Percentiles rank a stretch among this genome's conserved stretches.
Evolutionary conservation across 2,888 invertebrate species (phyloP).

Genomic region (Zele albiditarsus): DNA sequence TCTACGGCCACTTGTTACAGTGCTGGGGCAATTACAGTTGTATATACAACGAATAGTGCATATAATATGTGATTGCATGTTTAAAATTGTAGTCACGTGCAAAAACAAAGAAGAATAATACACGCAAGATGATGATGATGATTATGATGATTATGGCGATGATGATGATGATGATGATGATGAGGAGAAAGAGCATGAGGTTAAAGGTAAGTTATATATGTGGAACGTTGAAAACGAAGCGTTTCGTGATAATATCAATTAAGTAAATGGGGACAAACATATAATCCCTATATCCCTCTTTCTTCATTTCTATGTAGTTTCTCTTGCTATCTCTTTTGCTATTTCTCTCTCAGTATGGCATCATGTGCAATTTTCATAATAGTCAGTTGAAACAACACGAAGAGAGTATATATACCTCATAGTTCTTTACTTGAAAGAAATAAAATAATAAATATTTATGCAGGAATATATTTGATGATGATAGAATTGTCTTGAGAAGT

Average conservation of each 20-base stretch:
- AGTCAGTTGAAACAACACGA: slow-evolving; percentile 36
- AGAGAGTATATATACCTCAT: slow-evolving; percentile 11
- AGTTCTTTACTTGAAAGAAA: not conserved
- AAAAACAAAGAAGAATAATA: slow-evolving; percentile 19
- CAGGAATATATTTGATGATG: slow-evolving; percentile 15
- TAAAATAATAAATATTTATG: not conserved
- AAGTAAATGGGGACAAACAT: slow-evolving; percentile 37
- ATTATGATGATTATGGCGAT: not conserved
- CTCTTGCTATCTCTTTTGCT: not conserved
- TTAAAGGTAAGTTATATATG: slow-evolving; percentile 37
- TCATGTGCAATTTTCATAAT: slow-evolving; percentile 42
- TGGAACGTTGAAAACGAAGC: slow-evolving; percentile 32
- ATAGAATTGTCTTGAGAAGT: not conserved
- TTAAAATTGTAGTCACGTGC: slow-evolving; percentile 36
- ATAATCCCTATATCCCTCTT: not conserved
- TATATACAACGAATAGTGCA: slow-evolving; percentile 21
- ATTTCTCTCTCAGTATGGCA: slow-evolving; percentile 18
- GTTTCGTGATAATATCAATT: slow-evolving; percentile 45
- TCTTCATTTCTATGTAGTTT: not conserved
- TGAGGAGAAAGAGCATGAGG: slow-evolving; percentile 31
- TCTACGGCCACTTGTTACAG: slow-evolving; percentile 31
- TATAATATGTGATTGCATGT: slow-evolving; percentile 32
- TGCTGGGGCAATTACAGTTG: not conserved
- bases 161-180: slow-evolving; percentile 17
- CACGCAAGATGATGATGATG: slow-evolving; percentile 10